These are phyloP conservation scores for Parelbella ahira DNA, from an alignment of 2,888 invertebrate species.

Conservation along the genomic window DNA sequence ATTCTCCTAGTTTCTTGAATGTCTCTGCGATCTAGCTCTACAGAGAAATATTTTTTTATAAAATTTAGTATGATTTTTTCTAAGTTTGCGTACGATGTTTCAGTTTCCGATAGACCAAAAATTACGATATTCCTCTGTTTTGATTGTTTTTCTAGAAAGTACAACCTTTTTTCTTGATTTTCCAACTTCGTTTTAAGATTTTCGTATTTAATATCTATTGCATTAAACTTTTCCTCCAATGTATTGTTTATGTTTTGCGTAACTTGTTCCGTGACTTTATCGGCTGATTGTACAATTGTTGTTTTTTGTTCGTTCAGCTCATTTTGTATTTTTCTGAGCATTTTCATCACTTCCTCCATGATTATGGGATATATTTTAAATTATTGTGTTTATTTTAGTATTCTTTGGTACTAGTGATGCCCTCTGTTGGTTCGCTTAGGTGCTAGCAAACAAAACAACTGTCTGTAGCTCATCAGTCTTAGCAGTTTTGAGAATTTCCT, in stretches of 20 bases:
- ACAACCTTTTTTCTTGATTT: conserved; percentile 29
- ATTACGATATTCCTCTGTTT: conserved; percentile 29
- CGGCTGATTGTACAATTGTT: conserved; percentile 1
- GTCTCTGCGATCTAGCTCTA: conserved; percentile 22
- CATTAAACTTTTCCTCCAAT: conserved; percentile 17
- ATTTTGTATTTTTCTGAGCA: conserved; percentile 10
- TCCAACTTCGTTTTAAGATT: conserved; percentile 25
- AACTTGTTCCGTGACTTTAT: conserved; percentile 9
- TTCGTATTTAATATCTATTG: conserved; percentile 21
- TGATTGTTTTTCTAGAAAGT: conserved; percentile 28
- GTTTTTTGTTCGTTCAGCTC: conserved; percentile 17
- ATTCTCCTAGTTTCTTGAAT: conserved; percentile 27
- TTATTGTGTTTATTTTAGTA: too few relatives aligned
- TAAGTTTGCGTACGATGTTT: conserved; percentile 27
- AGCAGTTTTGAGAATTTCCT: too few relatives aligned
- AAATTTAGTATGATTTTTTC: conserved; percentile 25
- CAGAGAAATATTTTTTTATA: conserved; percentile 10
- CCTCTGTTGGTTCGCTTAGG: not conserved
- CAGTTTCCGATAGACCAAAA: conserved; percentile 29
- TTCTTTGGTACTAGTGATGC: not conserved
- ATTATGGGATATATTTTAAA: too few relatives aligned
- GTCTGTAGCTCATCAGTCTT: too few relatives aligned
- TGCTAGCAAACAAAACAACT: too few relatives aligned
- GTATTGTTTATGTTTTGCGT: conserved; percentile 12
- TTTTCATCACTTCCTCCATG: conserved; percentile 11